phyloP scores from a whole-genome alignment of 2,113 vertebrate species.

The Myrmecobius fasciatus region DNA sequence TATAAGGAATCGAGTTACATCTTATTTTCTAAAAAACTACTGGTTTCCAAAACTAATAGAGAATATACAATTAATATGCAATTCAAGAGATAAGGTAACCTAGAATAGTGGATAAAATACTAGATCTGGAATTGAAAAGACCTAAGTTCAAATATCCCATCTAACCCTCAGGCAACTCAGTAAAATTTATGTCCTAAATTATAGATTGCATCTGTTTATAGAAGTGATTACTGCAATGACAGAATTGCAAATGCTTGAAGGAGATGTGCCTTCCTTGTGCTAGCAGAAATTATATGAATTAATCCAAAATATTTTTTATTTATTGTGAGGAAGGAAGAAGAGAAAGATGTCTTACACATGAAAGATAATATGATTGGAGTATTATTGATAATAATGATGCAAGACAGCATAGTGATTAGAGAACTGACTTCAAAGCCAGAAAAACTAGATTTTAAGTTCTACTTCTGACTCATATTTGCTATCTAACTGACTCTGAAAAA shows the following conservation, averaged over 20 bases:
- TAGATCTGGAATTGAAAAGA: neutral
- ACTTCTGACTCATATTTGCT: neutral
- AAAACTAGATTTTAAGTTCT: neutral
- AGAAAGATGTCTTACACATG: neutral
- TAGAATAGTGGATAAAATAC: neutral
- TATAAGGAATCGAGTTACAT: slow-evolving; percentile 11
- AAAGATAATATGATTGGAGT: neutral
- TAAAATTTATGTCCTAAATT: neutral
- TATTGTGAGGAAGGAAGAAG: neutral
- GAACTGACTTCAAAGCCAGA: neutral
- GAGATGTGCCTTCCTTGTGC: neutral
- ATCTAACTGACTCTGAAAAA: neutral
- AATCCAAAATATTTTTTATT: neutral
- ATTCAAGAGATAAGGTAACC: neutral
- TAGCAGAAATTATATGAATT: neutral
- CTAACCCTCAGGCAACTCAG: neutral
- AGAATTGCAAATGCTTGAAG: neutral
- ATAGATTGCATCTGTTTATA: neutral
- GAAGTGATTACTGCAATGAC: neutral
- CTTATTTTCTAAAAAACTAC: neutral
- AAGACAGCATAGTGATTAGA: neutral
- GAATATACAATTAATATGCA: neutral
- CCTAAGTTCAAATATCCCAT: neutral
- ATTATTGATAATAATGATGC: neutral
- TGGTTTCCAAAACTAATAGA: neutral